phyloP scores from a whole-genome alignment of 2,797 vertebrate species.

The Petrocephalus schoutedeni region DNA sequence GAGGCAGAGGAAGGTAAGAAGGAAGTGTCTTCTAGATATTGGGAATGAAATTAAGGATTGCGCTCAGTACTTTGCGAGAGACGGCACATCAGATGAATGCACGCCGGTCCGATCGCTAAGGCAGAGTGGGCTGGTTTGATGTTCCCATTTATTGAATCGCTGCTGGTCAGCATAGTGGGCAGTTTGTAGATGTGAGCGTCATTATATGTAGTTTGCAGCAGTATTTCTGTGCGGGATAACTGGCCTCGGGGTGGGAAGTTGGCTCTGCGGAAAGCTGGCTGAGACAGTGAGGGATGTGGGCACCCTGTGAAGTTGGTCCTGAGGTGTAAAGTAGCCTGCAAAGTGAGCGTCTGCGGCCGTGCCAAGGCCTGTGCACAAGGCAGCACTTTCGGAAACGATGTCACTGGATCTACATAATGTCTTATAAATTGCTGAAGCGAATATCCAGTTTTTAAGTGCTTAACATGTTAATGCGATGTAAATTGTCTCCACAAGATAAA shows the following conservation, averaged over 20 bases:
- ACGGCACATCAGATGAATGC: neutral
- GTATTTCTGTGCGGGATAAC: neutral
- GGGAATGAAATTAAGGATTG: neutral
- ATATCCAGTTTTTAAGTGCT: neutral
- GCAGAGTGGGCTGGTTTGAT: neutral
- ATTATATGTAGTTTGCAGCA: neutral
- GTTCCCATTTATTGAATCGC: neutral
- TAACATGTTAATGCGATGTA: neutral
- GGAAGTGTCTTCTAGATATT: neutral
- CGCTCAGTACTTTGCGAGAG: neutral
- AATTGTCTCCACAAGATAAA: neutral
- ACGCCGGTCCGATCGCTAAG: neutral
- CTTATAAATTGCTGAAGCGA: neutral
- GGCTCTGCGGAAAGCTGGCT: neutral
- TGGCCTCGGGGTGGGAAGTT: neutral
- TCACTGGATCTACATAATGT: neutral
- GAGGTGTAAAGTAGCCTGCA: slow-evolving; percentile 1
- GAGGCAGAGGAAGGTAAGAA: neutral
- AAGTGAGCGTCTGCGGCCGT: neutral
- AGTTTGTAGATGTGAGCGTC: neutral
- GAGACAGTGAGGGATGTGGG: neutral
- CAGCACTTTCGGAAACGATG: neutral
- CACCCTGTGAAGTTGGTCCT: neutral
- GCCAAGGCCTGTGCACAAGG: neutral
- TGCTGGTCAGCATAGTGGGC: neutral